Evolutionary conservation across 2,888 invertebrate species (phyloP), one percentile per base, ranked within the genome.

Genomic region (Cenopis cana): DNA sequence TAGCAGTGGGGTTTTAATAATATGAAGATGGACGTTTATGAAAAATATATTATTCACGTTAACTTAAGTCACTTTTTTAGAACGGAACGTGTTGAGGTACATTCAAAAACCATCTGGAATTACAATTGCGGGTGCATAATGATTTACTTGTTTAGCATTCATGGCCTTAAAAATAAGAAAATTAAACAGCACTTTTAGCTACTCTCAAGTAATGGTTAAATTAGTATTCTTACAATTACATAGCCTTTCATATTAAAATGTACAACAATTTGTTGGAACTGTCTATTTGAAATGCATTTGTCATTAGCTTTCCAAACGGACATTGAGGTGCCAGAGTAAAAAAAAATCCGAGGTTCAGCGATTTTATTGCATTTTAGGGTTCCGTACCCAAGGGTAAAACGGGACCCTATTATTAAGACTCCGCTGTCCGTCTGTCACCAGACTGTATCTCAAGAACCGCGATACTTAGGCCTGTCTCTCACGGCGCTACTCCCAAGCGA

Each of bases 261-360:
- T 46, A n/a, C 6, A 46, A n/a, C 1, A 46, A 46, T 46, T 41
- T 5, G 41, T 41, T 8, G n/a, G 5, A 14, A 8, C 8, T 46
- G n/a, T n/a, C n/a, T 14, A 41, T 12, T 41, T 12, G 2, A 12
- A 41, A 3, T 24, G 3, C 20, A 20, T 52, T 52, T 52, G 12
- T 5, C 17, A 12, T 4, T 9, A 11, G 12, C 29, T 18, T 50
- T 61, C 61, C 29, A 36, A 62, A 36, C 50, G 36, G 36, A 14
- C 10, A 2, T 6, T 14, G 36, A 52, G 36, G 36, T 62, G 50
- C 62, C 50, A 62, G 62, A n/a, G 36, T 36, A 62, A 62, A 36
- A 29, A 3, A n/a, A n/a, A n/a, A n/a, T n/a, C n/a, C n/a, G n/a
- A n/a, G n/a, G n/a, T n/a, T n/a, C n/a, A n/a, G n/a, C n/a, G n/a